Percentiles rank a stretch among this genome's conserved stretches.
Evolutionary conservation across 2,113 vertebrate genomes (phyloP).

Genomic region (Tachuris rubrigastra): DNA sequence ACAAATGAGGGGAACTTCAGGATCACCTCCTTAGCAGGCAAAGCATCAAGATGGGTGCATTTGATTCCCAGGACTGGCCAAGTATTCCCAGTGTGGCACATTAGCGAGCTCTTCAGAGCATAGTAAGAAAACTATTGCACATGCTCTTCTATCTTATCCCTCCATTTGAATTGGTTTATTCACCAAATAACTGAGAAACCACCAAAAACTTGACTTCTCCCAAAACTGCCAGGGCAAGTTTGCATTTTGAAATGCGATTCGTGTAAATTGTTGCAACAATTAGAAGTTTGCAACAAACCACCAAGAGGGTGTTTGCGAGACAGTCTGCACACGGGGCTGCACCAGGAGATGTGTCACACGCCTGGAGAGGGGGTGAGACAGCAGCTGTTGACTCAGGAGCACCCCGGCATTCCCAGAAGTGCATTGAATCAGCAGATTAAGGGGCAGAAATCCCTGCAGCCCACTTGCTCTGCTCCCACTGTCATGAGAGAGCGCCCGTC

Average conservation of each 20-base stretch:
- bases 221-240: background rate
- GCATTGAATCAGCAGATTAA: background rate
- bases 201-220: background rate
- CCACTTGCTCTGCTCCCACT: background rate
- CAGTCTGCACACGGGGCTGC: background rate
- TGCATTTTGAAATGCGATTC: background rate
- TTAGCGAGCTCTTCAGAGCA: background rate
- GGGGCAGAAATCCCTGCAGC: background rate
- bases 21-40: background rate
- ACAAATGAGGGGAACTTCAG: rapidly evolving
- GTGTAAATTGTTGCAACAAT: background rate
- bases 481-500: rapidly evolving
- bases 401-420: background rate
- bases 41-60: background rate
- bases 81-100: background rate
- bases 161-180: background rate
- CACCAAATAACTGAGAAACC: background rate
- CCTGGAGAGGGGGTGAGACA: background rate
- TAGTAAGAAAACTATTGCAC: background rate
- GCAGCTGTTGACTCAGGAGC: background rate
- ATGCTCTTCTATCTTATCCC: background rate
- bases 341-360: background rate
- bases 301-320: background rate
- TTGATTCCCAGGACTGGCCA: background rate
- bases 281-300: background rate